Evolutionary conservation across 2,888 invertebrate species (phyloP).

Genomic region (Embidobia sp.): DNA sequence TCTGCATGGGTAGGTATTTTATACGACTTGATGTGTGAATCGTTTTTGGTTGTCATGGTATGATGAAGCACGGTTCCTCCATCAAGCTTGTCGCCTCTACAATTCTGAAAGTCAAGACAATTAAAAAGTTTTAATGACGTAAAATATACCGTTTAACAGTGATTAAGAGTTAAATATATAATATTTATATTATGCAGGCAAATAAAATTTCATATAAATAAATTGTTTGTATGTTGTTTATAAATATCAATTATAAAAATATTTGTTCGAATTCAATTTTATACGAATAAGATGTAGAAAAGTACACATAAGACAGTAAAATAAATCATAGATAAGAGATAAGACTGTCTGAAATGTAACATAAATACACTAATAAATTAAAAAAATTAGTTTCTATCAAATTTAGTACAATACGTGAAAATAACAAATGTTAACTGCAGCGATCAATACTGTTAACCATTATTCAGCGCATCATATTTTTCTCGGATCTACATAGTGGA

Average conservation of each 20-base stretch:
- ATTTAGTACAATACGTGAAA: conserved; percentile 18
- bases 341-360: conserved; percentile 3
- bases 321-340: too few species aligned
- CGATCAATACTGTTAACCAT: conserved; percentile 47
- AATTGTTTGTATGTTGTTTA: too few species aligned
- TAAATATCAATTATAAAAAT: too few species aligned
- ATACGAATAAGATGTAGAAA: too few species aligned
- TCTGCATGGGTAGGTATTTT: conserved; percentile 84
- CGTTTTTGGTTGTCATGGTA: conserved; percentile 75
- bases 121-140: too few species aligned
- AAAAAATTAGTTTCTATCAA: conserved; percentile 41
- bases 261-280: too few species aligned
- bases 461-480: conserved; percentile 24
- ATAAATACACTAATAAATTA: conserved; percentile 8
- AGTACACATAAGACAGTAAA: too few species aligned
- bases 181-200: too few species aligned
- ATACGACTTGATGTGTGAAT: conserved; percentile 74
- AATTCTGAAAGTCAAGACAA: conserved; percentile 81
- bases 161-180: too few species aligned
- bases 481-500: neutral
- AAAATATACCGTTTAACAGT: too few species aligned
- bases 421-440: conserved; percentile 50
- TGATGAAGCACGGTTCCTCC: conserved; percentile 77
- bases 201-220: too few species aligned
- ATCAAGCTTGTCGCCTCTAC: conserved; percentile 82